Evolutionary conservation across 2,113 vertebrate species (phyloP).

Genomic region (Caretta caretta): DNA sequence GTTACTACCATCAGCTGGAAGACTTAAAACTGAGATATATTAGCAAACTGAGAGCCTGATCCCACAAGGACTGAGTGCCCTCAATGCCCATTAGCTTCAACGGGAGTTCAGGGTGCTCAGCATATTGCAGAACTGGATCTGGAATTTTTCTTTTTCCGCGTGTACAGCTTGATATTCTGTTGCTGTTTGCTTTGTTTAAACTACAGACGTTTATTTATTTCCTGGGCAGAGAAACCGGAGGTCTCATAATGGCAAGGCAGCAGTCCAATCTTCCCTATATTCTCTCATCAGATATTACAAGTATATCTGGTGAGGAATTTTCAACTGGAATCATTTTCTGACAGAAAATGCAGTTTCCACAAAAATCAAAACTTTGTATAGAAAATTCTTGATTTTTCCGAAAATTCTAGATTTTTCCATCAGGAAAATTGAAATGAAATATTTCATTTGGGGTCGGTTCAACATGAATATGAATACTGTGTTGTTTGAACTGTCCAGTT

Average conservation of each 20-base stretch:
- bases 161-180: not conserved
- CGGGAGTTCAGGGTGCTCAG: not conserved
- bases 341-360: not conserved
- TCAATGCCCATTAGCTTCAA: not conserved
- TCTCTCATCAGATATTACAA: not conserved
- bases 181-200: not conserved
- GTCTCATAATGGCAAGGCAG: not conserved
- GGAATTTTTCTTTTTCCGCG: not conserved
- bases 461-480: not conserved
- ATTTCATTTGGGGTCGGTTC: not conserved
- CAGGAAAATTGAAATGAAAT: not conserved
- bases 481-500: not conserved
- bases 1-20: not conserved
- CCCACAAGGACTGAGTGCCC: fast-evolving
- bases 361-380: not conserved
- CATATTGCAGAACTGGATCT: not conserved
- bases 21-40: not conserved
- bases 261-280: not conserved
- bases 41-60: not conserved
- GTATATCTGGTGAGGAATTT: not conserved
- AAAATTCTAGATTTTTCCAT: not conserved
- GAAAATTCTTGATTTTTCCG: not conserved
- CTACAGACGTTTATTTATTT: not conserved
- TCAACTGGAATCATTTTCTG: not conserved
- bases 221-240: not conserved